Percentiles rank a stretch among this genome's conserved stretches.
These are phyloP conservation scores for Drosophila bifasciata DNA, from an alignment of 1,140 invertebrate species.

Conservation along the genomic window DNA sequence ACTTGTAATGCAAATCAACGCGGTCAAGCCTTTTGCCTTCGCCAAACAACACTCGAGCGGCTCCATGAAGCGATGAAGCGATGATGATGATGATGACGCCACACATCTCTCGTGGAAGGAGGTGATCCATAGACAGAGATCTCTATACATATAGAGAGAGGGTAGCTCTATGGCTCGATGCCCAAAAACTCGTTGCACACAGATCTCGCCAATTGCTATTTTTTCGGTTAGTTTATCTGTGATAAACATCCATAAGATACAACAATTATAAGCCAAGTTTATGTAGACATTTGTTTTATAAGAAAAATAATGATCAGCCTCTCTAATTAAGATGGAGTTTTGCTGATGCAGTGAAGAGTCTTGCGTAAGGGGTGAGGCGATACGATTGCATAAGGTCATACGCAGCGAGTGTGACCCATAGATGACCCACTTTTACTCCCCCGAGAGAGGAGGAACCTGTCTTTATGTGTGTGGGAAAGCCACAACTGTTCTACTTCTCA, in stretches of 20 bases:
- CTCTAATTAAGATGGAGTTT: conserved; percentile 7
- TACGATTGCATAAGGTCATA: conserved; percentile 67
- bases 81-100: conserved; percentile 36
- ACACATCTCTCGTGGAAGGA: conserved; percentile 13
- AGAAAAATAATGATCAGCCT: conserved; percentile 27
- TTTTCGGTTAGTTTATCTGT: conserved; percentile 51
- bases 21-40: conserved; percentile 57
- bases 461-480: conserved; percentile 61
- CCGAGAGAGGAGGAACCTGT: not conserved
- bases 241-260: conserved; percentile 37
- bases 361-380: conserved; percentile 30
- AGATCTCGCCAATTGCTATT: conserved; percentile 20
- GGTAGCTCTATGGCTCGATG: not conserved
- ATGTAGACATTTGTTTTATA: conserved; percentile 41
- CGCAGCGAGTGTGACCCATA: too few species aligned
- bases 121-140: conserved; percentile 5
- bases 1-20: conserved; percentile 83
- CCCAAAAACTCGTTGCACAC: conserved; percentile 42
- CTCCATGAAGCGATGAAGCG: not conserved
- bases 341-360: conserved; percentile 6
- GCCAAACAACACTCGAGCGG: too few species aligned
- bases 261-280: conserved; percentile 77
- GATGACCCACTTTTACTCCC: conserved; percentile 58
- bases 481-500: conserved; percentile 73
- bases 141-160: not conserved